phyloP scores from a whole-genome alignment of 2,113 vertebrate genomes.

The Diphyllodes magnificus region DNA sequence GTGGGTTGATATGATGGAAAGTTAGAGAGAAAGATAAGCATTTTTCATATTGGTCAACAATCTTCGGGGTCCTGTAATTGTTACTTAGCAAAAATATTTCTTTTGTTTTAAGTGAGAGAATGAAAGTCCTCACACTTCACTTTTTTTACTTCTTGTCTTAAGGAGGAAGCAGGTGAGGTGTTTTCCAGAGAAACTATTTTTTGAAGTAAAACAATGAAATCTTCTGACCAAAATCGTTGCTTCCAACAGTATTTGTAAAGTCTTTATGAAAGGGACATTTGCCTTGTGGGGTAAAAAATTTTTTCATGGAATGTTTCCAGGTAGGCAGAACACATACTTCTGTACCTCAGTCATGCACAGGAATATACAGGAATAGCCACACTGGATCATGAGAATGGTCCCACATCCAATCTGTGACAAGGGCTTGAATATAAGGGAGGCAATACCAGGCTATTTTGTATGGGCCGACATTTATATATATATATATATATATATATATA shows the following conservation, averaged over 20 bases:
- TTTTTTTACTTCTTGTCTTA: background rate
- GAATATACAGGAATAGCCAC: background rate
- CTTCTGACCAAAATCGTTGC: background rate
- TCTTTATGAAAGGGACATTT: background rate
- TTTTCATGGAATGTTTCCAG: background rate
- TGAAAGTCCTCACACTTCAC: background rate
- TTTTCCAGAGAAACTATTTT: background rate
- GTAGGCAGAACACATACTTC: background rate
- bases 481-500: too few species aligned
- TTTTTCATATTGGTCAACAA: background rate
- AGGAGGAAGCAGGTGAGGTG: background rate
- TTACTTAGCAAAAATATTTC: background rate
- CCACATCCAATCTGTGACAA: background rate
- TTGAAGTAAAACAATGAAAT: background rate
- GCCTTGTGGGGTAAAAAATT: accelerated
- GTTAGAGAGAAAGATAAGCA: background rate
- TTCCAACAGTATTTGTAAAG: background rate
- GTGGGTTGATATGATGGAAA: background rate
- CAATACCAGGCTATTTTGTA: background rate
- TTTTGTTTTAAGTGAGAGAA: background rate
- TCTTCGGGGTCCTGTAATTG: background rate
- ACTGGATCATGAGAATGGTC: background rate
- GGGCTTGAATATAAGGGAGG: background rate
- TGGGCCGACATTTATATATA: background rate
- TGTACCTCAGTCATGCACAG: background rate